A percentile compares a stretch with the other conserved stretches of the same genome.
Conservation (phyloP, 2,113 vertebrate genomes). For the Eidolon helvum region DNA sequence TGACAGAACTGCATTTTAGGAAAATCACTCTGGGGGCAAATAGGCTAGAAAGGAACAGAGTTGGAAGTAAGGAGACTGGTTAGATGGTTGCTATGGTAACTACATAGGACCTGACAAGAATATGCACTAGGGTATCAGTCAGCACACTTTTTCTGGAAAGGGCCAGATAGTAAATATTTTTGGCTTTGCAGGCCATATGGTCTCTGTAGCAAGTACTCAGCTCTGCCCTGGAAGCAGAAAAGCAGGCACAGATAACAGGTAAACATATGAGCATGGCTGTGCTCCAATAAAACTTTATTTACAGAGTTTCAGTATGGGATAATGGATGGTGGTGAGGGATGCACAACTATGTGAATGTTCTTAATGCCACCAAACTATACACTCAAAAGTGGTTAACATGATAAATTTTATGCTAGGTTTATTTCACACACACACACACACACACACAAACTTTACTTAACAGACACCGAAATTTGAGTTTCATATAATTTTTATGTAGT, state of each 20-base stretch:
- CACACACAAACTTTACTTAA: background rate
- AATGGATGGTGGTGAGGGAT: background rate
- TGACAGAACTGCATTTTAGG: background rate
- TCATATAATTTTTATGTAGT: background rate
- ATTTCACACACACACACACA: background rate
- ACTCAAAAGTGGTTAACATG: background rate
- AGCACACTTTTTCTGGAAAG: background rate
- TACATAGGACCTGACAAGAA: background rate
- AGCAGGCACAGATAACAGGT: background rate
- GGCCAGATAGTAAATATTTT: background rate
- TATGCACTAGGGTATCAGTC: background rate
- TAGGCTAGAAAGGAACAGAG: background rate
- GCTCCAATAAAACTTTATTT: slow-evolving; percentile 20
- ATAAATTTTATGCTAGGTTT: background rate
- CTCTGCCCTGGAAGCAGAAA: background rate
- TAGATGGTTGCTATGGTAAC: background rate
- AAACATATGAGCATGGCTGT: background rate
- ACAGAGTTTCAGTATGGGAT: background rate
- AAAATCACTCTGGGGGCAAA: background rate
- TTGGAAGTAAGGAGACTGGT: background rate
- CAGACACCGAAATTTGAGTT: background rate
- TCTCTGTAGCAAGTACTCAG: background rate
- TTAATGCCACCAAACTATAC: background rate
- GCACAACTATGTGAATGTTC: background rate
- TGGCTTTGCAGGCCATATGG: background rate